Base-by-base conservation (phyloP, 2,888 invertebrate species). In the Trisateles emortualis region DNA sequence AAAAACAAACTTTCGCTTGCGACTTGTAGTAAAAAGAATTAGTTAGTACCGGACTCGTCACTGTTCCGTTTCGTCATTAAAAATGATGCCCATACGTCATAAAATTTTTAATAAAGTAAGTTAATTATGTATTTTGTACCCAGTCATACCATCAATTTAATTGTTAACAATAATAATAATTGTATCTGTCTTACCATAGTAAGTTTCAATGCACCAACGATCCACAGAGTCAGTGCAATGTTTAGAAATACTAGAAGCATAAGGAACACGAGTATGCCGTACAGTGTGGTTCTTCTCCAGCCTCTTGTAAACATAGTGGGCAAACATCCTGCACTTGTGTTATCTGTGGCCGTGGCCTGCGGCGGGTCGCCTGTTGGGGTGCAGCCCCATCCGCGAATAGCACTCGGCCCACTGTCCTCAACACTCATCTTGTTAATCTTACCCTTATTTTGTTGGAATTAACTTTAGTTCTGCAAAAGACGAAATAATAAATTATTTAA, bases 161-260 rank as follows among this genome's bases (percentile, higher is more conserved):
- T n/a, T n/a, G n/a, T n/a, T n/a, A n/a, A n/a, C n/a, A n/a, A n/a
- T n/a, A 19, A 19, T 19, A 19, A 19, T 19, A 19, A 5, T 19
- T 19, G 19, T 26, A 26, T 9, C 1, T 10, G 3, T 11, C 96
- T 96, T 93, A 99, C 99, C 93, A 96, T 95, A 61, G 96, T 98
- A 81, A 99, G 96, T 88, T 98, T 96, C 94, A 99, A 96, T 68
- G 98, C 98, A 85, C 97, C 96, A 70, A 99, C 95, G 62, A 99
- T 97, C 99, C 99, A 99, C 44, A 99, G 94, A 0, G 99, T 99
- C 50, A 99, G 94, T n/a, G 97, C 97, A 76, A 99, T 94, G 90
- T 99, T 99, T 72, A 98, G 94, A 80, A 98, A 96, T 74, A 99
- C 97, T 84, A 98, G 94, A 59, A 98, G 90, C 87, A 98, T 96